Evolutionary conservation across 2,888 invertebrate species (phyloP), one percentile per base, ranked within the genome.

Genomic region (Andrena dorsata): DNA sequence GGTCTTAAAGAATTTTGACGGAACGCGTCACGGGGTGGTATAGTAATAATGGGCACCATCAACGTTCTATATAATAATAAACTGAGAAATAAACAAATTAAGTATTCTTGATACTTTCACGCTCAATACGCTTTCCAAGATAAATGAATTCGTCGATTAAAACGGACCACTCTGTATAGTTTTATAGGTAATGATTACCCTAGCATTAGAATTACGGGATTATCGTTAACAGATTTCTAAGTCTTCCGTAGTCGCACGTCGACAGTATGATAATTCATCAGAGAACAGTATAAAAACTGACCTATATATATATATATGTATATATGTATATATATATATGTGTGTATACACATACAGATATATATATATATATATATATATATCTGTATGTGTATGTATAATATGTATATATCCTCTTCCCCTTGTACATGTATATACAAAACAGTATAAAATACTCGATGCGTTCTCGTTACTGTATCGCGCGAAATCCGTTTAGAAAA

Each of bases 381-480:
- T 64, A 65, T 76, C 53, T 71, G 26, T 70, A 64, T 53, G 66
- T 35, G 28, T 72, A 35, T 72, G 16, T 61, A 63, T 74, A 64
- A 66, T 66, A 76, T 75, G 23, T 74, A 68, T 75, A 72, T 76
- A 74, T 83, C 61, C 60, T 35, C 70, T 58, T 35, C 10, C 7
- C n/a, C 13, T 63, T 63, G 68, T 28, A 77, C 68, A 71, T 60
- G 51, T 82, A 76, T 84, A 68, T 87, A 87, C 80, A 88, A 88
- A 88, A 88, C 65, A 80, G 80, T 88, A 85, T 82, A 86, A 87
- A 87, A 87, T 78, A 71, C 73, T 73, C 80, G 76, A 70, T 58
- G 58, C 28, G 64, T 75, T 60, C 56, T 56, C 26, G 16, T 71
- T 72, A 60, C 35, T 69, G 56, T 41, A 32, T n/a, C 64, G 58